Evolutionary conservation across 2,888 invertebrate genomes (phyloP).

Genomic region (Trichogramma dendrolimi): DNA sequence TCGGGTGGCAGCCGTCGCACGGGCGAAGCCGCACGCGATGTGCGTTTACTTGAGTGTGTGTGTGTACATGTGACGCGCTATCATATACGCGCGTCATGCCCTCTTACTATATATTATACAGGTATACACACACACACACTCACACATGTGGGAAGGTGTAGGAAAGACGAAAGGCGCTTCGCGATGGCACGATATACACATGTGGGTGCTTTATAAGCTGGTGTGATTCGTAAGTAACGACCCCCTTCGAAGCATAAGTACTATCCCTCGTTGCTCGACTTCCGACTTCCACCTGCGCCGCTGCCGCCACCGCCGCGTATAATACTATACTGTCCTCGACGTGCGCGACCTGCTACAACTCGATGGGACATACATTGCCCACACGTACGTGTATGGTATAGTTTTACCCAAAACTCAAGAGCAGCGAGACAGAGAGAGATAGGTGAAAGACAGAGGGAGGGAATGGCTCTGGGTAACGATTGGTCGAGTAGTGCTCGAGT

Average conservation of each 20-base stretch:
- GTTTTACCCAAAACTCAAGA: too few relatives aligned
- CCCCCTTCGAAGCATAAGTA: slow-evolving; percentile 21
- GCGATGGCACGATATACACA: slow-evolving; percentile 14
- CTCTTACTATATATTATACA: too few relatives aligned
- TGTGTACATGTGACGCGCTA: too few relatives aligned
- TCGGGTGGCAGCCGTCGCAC: background rate
- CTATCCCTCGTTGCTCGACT: slow-evolving; percentile 30
- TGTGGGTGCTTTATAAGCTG: background rate
- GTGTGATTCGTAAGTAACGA: slow-evolving; percentile 32
- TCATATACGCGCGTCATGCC: too few relatives aligned
- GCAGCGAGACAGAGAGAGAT: too few relatives aligned
- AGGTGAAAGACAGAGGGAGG: too few relatives aligned
- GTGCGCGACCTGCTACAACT: slow-evolving; percentile 14
- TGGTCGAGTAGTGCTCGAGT: too few relatives aligned
- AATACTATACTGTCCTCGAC: slow-evolving; percentile 34
- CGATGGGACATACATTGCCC: too few relatives aligned
- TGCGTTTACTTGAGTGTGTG: background rate
- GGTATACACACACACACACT: too few relatives aligned
- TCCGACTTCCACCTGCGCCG: slow-evolving; percentile 35
- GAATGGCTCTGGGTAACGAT: too few relatives aligned
- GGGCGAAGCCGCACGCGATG: slow-evolving; percentile 21
- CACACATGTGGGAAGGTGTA: slow-evolving; percentile 23
- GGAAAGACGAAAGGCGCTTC: slow-evolving; percentile 27
- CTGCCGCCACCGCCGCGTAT: slow-evolving; percentile 24
- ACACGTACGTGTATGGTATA: too few relatives aligned